These are phyloP conservation scores for Zoanthus sansibaricus DNA, from an alignment of 92 coral and sea anemone genomes.

Conservation along the genomic window DNA sequence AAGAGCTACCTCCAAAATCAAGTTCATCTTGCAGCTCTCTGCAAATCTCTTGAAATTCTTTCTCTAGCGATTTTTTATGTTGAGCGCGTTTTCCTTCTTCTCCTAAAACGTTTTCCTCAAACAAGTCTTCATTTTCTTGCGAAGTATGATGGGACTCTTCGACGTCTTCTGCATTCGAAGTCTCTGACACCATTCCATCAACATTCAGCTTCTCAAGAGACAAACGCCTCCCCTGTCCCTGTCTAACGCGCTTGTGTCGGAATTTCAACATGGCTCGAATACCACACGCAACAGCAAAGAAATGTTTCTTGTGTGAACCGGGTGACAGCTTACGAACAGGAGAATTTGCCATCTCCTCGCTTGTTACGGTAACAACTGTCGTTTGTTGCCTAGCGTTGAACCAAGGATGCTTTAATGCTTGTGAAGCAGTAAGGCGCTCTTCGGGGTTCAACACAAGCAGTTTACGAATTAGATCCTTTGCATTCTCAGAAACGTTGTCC, in stretches of 20 bases:
- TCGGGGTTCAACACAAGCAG: conserved; percentile 72
- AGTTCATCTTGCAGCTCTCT: conserved; percentile 29
- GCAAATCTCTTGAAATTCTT: conserved; percentile 31
- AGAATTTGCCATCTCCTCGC: conserved; percentile 35
- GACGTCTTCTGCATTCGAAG: not conserved
- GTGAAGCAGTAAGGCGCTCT: conserved; percentile 78
- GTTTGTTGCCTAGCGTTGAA: conserved; percentile 41
- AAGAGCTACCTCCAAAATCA: not conserved
- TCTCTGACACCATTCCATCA: not conserved
- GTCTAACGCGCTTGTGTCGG: conserved; percentile 42
- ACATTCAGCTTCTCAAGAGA: conserved; percentile 18
- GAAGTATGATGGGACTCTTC: not conserved
- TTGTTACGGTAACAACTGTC: conserved; percentile 41
- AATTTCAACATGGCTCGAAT: conserved; percentile 51
- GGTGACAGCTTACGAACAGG: conserved; percentile 41
- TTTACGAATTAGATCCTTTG: conserved; percentile 80
- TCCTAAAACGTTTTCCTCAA: conserved; percentile 1
- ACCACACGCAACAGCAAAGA: conserved; percentile 40
- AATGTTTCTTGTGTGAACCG: conserved; percentile 43
- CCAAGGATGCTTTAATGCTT: conserved; percentile 84
- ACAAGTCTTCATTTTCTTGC: not conserved
- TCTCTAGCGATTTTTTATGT: conserved; percentile 17
- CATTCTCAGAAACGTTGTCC: conserved; percentile 77
- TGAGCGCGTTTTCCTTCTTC: not conserved
- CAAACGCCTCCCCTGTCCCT: conserved; percentile 32